Base-by-base conservation (phyloP, 2,888 invertebrate species). In the Ferrisia virgata region DNA sequence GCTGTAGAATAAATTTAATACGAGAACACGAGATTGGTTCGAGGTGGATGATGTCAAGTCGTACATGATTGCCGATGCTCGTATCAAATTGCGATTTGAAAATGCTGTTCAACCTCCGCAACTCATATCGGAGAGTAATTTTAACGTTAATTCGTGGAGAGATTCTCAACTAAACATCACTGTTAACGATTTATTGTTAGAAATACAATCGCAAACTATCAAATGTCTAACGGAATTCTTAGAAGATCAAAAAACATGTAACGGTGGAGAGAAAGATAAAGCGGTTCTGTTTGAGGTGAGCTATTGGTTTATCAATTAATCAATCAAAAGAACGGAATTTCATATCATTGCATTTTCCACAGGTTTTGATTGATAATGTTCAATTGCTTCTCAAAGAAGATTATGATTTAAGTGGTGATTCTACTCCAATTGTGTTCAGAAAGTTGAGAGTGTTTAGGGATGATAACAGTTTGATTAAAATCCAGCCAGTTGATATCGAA, bases 211-310 rank as follows among this genome's bases (percentile, higher is more conserved):
- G 93, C 95, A 95, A 88, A 95, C 95, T 0, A 91, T 96, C 0
- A 91, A 93, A 43, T 95, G 95, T 13, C 89, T 97, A 15, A 91
- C 93, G 0, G 96, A 96, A 89, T 91, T 97, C 86, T 90, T 94
- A 0, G 97, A 97, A 88, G 97, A 97, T 89, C 97, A 97, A 89
- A 91, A 95, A 47, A 91, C 94, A 31, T 92, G 92, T 9, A n/a
- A 39, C 9, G 31, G 47, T 22, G n/a, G 18, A 1, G 36, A 81
- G 8, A 53, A 81, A 31, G 79, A 69, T 1, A 92, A 93, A 84
- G 94, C 96, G 0, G 92, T 96, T 89, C 96, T 96, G 4, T 90
- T 96, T 87, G 92, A 95, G 91, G 95, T 95, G 88, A 69, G 33
- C 43, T n/a, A 25, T 8, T 3, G 11, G 1, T 43, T 5, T 33